Evolutionary conservation across 2,113 vertebrate genomes (phyloP).

Genomic region (Forbesichthys papilliferus): DNA sequence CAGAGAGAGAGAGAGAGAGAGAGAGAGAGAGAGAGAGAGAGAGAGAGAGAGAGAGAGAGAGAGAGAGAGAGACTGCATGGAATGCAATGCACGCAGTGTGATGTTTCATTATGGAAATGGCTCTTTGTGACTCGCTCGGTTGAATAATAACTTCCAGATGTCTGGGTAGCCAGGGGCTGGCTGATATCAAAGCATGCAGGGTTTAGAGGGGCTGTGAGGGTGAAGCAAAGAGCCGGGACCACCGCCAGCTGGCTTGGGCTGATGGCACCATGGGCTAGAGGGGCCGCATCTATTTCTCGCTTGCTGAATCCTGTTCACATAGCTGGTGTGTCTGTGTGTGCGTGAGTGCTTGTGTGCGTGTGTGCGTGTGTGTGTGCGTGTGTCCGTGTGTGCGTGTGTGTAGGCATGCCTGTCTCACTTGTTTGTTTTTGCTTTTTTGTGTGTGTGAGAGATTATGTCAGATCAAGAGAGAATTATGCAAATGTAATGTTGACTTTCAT

Average conservation of each 20-base stretch:
- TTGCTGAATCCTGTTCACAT: slow-evolving; percentile 73
- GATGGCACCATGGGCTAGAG: slow-evolving; percentile 61
- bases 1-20: slow-evolving; percentile 1
- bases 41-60: slow-evolving; percentile 17
- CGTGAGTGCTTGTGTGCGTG: slow-evolving; percentile 21
- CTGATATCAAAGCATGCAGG: slow-evolving; percentile 74
- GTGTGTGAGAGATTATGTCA: slow-evolving; percentile 40
- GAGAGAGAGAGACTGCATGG: slow-evolving; percentile 10
- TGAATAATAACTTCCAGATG: slow-evolving; percentile 83
- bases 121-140: slow-evolving; percentile 71
- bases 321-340: slow-evolving; percentile 37
- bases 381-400: slow-evolving; percentile 22
- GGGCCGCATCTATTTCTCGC: slow-evolving; percentile 76
- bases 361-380: slow-evolving; percentile 20
- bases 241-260: slow-evolving; percentile 73
- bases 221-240: slow-evolving; percentile 61
- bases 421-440: slow-evolving; percentile 4
- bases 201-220: slow-evolving; percentile 63
- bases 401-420: not conserved
- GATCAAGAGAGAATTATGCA: slow-evolving; percentile 51
- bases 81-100: slow-evolving; percentile 55
- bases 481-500: slow-evolving; percentile 38
- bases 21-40: slow-evolving; percentile 20
- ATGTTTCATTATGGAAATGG: slow-evolving; percentile 78
- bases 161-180: slow-evolving; percentile 76